These are phyloP conservation scores for Uropetala carovei DNA, from an alignment of 2,888 invertebrate species.

Conservation along the genomic window DNA sequence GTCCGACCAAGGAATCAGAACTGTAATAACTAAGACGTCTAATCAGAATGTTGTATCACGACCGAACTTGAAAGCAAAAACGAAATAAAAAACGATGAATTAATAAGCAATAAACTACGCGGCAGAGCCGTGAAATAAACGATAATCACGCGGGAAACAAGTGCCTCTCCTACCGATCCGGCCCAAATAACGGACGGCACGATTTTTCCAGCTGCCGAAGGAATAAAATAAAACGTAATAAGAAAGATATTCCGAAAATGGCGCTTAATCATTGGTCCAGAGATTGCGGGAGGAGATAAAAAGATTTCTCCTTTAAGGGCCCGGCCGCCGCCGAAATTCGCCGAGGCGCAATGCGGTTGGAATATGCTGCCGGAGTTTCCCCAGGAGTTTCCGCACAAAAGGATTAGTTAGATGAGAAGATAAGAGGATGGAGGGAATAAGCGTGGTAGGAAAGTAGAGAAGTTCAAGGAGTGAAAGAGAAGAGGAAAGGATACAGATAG, in stretches of 20 bases:
- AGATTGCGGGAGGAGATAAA: constrained; percentile 54
- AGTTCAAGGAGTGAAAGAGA: neutral
- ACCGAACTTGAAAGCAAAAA: too few species aligned
- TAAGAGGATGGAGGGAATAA: neutral
- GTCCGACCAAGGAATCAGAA: too few species aligned
- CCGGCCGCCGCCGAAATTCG: neutral
- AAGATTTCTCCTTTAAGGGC: constrained; percentile 28
- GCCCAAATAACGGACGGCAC: constrained; percentile 40
- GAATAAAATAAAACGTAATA: constrained; percentile 21
- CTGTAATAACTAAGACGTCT: too few species aligned
- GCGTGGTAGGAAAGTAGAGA: neutral
- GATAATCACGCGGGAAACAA: constrained; percentile 13
- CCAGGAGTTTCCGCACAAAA: constrained; percentile 1
- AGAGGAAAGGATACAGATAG: neutral
- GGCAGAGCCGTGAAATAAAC: neutral
- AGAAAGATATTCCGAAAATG: constrained; percentile 34
- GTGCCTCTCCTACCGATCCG: neutral
- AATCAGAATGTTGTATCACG: too few species aligned
- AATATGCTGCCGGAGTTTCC: constrained; percentile 33
- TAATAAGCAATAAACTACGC: neutral
- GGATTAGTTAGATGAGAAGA: neutral
- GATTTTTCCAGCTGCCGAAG: constrained; percentile 29
- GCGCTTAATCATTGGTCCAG: constrained; percentile 24
- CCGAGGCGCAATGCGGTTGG: neutral
- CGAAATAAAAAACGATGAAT: neutral